Evolutionary conservation across 2,113 vertebrate genomes (phyloP).

Genomic region (Loxodonta africana): DNA sequence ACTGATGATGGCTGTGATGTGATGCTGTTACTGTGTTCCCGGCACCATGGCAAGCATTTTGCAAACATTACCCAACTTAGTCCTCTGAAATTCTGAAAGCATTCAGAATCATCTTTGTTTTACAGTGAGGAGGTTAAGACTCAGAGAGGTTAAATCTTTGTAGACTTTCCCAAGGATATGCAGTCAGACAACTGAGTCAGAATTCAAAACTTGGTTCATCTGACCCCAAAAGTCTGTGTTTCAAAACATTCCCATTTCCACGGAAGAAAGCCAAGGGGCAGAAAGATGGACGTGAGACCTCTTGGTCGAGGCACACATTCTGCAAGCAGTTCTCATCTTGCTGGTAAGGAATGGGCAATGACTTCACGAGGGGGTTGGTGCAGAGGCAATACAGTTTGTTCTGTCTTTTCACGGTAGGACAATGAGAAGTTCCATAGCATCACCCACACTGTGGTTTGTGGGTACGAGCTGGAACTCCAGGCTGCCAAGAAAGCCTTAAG

Average conservation of each 20-base stretch:
- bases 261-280: not conserved
- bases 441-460: not conserved
- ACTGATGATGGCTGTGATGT: not conserved
- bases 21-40: not conserved
- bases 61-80: not conserved
- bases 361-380: not conserved
- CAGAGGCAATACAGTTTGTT: not conserved
- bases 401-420: not conserved
- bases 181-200: not conserved
- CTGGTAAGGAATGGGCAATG: not conserved
- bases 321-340: not conserved
- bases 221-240: not conserved
- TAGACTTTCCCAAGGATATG: not conserved
- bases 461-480: not conserved
- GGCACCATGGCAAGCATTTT: not conserved
- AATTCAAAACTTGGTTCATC: not conserved
- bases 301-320: not conserved
- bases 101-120: not conserved
- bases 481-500: not conserved
- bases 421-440: not conserved
- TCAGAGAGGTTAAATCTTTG: constrained; percentile 1
- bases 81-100: not conserved
- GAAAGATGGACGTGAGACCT: fast-evolving
- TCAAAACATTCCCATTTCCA: not conserved
- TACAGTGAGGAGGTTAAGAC: not conserved